Evolutionary conservation across 1,140 invertebrate genomes (phyloP).

Genomic region (Charaxes varanes): DNA sequence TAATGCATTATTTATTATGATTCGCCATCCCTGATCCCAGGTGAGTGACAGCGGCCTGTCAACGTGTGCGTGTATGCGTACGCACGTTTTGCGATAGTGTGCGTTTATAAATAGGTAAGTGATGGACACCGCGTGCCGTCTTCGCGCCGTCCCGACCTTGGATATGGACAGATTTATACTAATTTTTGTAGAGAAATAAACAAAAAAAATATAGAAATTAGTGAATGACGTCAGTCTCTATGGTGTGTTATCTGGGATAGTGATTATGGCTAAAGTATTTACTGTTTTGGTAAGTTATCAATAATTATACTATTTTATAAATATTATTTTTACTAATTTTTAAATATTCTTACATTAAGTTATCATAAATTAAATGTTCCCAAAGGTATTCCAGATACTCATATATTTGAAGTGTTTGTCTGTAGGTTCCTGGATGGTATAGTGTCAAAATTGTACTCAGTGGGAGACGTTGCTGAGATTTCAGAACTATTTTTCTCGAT

Average conservation of each 20-base stretch:
- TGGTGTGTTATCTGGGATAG: constrained; percentile 29
- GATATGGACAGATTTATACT: constrained; percentile 51
- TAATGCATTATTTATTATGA: too few relatives aligned
- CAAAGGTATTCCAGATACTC: too few relatives aligned
- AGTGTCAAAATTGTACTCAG: too few relatives aligned
- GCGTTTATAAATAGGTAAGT: constrained; percentile 66
- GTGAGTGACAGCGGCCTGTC: constrained; percentile 17
- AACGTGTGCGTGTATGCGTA: constrained; percentile 26
- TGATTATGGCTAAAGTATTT: constrained; percentile 47
- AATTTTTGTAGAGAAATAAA: constrained; percentile 31
- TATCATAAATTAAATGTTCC: too few relatives aligned
- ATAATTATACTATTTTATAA: constrained; percentile 1
- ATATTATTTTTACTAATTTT: constrained; percentile 1
- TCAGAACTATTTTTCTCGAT: too few relatives aligned
- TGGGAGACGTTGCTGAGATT: too few relatives aligned
- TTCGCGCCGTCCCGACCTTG: constrained; percentile 56
- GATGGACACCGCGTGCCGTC: constrained; percentile 39
- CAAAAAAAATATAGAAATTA: constrained; percentile 21
- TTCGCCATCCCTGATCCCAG: constrained; percentile 18
- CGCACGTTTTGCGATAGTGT: constrained; percentile 39
- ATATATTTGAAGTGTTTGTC: too few relatives aligned
- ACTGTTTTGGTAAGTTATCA: constrained; percentile 40
- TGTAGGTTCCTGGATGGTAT: too few relatives aligned
- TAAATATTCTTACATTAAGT: constrained; percentile 4
- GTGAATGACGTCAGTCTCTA: constrained; percentile 26